Evolutionary conservation across 2,797 vertebrate species (phyloP), one percentile per base, ranked within the genome.

Genomic region (Phaenicophaeus curvirostris): DNA sequence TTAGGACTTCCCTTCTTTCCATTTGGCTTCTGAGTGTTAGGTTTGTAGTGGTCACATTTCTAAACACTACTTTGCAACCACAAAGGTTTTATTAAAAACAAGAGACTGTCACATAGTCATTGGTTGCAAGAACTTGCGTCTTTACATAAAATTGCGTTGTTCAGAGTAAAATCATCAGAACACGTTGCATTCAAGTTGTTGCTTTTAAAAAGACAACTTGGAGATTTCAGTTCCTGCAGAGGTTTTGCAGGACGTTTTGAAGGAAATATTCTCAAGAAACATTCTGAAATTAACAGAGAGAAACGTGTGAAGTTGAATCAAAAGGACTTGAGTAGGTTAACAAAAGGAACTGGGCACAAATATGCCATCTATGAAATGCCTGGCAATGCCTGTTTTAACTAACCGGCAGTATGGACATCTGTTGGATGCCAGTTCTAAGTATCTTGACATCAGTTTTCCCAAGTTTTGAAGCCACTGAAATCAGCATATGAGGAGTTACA

Each of bases 381-480:
- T 67, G 57, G 27, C 13, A 66, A n/a, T 39, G 44, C 14, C 14
- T 46, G 5, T 80, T 94, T 85, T 42, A 66, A 71, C 53, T 94
- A 51, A 39, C 31, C 1, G 0, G 4, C 27, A 50, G 18, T 3
- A 5, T 2, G 4, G 55, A 18, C 18, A 30, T 68, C 55, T 71
- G 7, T 61, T 61, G 61, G 23, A 25, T 27, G 1, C 30, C 27
- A 16, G 8, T 53, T 85, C 50, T 76, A 53, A 74, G 78, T 28
- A 71, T 44, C 51, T 1, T 2, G 68, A 39, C 33, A 31, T 57
- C 28, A 57, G 39, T 51, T 69, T 73, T 89, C 13, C 17, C 5
- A 6, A 11, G 20, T 59, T 85, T 50, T 87, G 44, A 89, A 80
- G 44, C n/a, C 16, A 31, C 41, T 67, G 41, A 63, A 53, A 53